A percentile compares a stretch with the other conserved stretches of the same genome.
These are phyloP conservation scores for Tenodera sinensis DNA, from an alignment of 2,888 invertebrate species.

Conservation along the genomic window DNA sequence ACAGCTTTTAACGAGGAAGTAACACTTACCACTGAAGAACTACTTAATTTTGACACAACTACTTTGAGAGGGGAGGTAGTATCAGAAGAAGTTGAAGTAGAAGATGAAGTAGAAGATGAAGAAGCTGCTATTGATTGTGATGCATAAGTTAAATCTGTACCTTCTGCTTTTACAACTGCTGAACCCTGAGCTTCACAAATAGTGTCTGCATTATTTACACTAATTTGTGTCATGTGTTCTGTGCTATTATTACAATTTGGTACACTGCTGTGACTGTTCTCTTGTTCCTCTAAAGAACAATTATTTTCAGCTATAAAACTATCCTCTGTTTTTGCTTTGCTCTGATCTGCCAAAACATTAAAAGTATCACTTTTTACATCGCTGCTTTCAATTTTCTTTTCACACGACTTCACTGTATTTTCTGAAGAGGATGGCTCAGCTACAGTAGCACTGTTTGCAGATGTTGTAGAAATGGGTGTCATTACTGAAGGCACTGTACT, in stretches of 20 bases:
- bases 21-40: not conserved
- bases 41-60: not conserved
- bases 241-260: not conserved
- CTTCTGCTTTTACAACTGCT: not conserved
- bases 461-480: not conserved
- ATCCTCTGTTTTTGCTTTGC: not conserved
- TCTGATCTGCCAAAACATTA: not conserved
- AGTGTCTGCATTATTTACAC: not conserved
- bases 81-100: not conserved
- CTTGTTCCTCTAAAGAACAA: not conserved
- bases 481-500: slow-evolving; percentile 26
- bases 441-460: not conserved
- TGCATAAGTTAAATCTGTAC: not conserved
- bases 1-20: not conserved
- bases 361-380: not conserved
- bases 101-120: not conserved
- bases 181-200: not conserved
- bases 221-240: not conserved
- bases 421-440: not conserved
- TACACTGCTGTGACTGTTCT: not conserved
- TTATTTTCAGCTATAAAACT: not conserved
- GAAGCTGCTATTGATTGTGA: not conserved
- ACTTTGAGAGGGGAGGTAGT: not conserved
- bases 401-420: not conserved
- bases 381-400: not conserved